Evolutionary conservation across 2,797 vertebrate genomes (phyloP), one percentile per base, ranked within the genome.

Genomic region (Paratrypauchen microcephalus): DNA sequence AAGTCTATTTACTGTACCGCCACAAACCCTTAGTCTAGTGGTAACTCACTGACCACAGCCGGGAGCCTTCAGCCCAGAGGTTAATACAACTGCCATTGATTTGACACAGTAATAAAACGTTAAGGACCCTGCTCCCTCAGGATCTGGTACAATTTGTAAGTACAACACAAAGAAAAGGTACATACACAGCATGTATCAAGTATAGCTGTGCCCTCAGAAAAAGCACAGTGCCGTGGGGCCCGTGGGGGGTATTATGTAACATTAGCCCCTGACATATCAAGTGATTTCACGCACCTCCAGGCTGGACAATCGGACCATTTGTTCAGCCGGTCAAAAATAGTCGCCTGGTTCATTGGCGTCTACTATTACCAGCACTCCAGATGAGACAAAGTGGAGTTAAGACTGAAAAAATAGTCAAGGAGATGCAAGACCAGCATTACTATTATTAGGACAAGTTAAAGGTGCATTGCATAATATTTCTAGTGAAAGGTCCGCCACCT

Each of bases 291-390:
- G 82, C 85, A 88, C 85, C 83, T 83, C 78, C 69, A 83, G 76
- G 80, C 84, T 74, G 82, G 78, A 90, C 89, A 92, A 92, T 90
- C 28, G 69, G 83, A 76, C 79, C 70, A 87, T 89, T 90, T 91
- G 86, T 91, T 88, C 80, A 73, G 66, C 71, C 65, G 77, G 82
- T 86, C 88, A 83, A 83, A 91, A 90, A 91, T 85, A 91, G 79
- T 82, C 47, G 2, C 73, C 84, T 80, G 69, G 71, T 77, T 76
- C 77, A 64, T 66, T 36, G 72, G 58, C 26, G 54, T 89, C 79
- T 90, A 81, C 77, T 58, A 65, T 89, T 90, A 85, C 86, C 66
- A 74, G 70, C 73, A 64, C 78, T 66, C 57, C 72, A 65, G 71
- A 65, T 62, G 71, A 69, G 73, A 70, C 8, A 30, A 47, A 59